Evolutionary conservation across 1,140 invertebrate genomes (phyloP), one percentile per base, ranked within the genome.

Genomic region (Vollenhovia emeryi): DNA sequence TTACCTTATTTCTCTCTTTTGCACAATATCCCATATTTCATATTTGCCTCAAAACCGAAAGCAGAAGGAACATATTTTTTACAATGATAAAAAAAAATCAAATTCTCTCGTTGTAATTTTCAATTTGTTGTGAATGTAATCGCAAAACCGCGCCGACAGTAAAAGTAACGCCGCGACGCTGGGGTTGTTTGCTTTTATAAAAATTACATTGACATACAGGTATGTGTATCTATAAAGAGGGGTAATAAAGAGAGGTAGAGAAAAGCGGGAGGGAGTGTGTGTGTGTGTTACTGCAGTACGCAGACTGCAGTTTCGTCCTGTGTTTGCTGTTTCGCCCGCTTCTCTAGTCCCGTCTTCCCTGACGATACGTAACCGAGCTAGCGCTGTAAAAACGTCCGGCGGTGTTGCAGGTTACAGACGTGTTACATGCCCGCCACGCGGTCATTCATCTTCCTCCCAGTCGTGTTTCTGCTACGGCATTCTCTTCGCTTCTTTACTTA

Each of bases 381-480:
- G 36, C 52, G 55, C 66, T 69, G 62, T 87, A 87, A 87, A 87
- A 87, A 87, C 86, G 84, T 86, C 59, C 74, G 30, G 36, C 50
- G 30, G 36, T 57, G 76, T 86, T 87, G 79, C 84, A 66, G 62
- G 59, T 73, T 79, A 57, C 74, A 79, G 48, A 74, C 68, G 52
- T 60, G 76, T 75, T 82, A 84, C 69, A 74, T 74, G 66, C 33
- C 30, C 24, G 27, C 36, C 85, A 71, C 43, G 15, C 45, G 66
- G 74, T 69, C 82, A 87, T 89, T 87, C 82, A 79, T 88, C 85
- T 88, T 88, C 85, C 43, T 87, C 74, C 15, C 7, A 40, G 66
- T 27, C 36, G 60, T 74, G 43, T 86, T 74, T 76, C 78, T 68
- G 60, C 68, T 60, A 33, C 52, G 50, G 30, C 57, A 62, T 86